These are phyloP conservation scores for Hoplodrina blanda DNA, from an alignment of 2,888 invertebrate species.

Conservation along the genomic window DNA sequence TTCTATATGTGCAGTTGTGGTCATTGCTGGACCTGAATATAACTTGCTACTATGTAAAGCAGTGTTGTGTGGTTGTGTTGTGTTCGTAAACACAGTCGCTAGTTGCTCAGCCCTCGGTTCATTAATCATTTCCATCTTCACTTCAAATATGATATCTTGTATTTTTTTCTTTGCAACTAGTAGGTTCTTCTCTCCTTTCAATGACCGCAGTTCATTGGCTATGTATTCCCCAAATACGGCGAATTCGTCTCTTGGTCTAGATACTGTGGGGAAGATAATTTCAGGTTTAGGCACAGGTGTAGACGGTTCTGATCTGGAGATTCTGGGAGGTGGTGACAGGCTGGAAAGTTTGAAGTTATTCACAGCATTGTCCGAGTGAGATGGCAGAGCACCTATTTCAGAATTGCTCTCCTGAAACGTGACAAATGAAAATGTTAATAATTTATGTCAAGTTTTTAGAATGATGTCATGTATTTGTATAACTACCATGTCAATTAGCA, in stretches of 20 bases:
- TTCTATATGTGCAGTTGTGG: conserved; percentile 79
- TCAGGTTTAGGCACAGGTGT: conserved; percentile 72
- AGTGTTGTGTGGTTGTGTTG: conserved; percentile 68
- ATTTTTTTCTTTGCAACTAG: conserved; percentile 91
- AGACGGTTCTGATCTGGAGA: conserved; percentile 71
- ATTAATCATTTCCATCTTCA: conserved; percentile 90
- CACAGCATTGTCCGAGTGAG: conserved; percentile 70
- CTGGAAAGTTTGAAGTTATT: conserved; percentile 75
- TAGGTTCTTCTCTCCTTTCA: conserved; percentile 90
- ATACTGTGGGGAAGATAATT: conserved; percentile 64
- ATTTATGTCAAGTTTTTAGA: not conserved
- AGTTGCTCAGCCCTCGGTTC: conserved; percentile 76
- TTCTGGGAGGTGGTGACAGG: conserved; percentile 78
- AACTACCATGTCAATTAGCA: too few relatives aligned
- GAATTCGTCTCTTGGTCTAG: conserved; percentile 87
- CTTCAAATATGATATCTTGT: conserved; percentile 91
- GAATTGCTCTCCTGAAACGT: conserved; percentile 78
- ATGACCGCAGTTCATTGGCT: conserved; percentile 90
- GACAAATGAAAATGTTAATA: conserved; percentile 8
- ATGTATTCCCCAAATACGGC: conserved; percentile 91
- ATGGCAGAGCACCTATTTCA: conserved; percentile 69
- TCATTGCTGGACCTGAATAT: conserved; percentile 78
- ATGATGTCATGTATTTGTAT: too few relatives aligned
- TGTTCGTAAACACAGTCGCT: conserved; percentile 76
- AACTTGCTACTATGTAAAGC: conserved; percentile 78